phyloP scores from a whole-genome alignment of 2,113 vertebrate genomes.

The Mohoua ochrocephala region DNA sequence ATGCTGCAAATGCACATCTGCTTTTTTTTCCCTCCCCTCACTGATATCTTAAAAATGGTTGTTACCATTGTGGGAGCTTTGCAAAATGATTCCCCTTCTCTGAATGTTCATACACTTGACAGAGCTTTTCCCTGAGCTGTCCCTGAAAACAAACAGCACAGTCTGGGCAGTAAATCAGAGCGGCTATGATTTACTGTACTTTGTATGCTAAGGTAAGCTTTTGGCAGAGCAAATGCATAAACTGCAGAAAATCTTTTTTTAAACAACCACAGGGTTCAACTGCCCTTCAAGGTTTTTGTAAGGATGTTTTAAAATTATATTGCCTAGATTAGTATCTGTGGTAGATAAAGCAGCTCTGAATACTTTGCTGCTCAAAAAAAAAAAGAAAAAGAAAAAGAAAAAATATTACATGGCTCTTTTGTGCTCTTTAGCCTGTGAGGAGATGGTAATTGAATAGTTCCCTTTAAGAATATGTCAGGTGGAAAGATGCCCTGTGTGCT shows the following conservation, averaged over 20 bases:
- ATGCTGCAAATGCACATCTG: neutral
- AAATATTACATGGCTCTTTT: constrained; percentile 59
- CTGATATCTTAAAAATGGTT: neutral
- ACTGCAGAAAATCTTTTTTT: constrained; percentile 54
- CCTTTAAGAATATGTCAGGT: constrained; percentile 70
- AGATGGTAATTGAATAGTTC: constrained; percentile 72
- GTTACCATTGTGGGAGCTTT: neutral
- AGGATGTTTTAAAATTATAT: constrained; percentile 59
- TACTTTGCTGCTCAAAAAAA: constrained; percentile 33
- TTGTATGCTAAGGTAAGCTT: constrained; percentile 70
- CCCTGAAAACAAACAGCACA: constrained; percentile 41
- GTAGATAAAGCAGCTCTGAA: constrained; percentile 53
- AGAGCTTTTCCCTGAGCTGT: constrained; percentile 14
- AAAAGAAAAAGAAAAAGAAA: neutral
- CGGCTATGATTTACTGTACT: constrained; percentile 55
- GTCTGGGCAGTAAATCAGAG: constrained; percentile 57
- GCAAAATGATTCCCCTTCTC: neutral
- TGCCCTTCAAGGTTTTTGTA: constrained; percentile 54
- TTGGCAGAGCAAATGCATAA: constrained; percentile 65
- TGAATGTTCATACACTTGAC: neutral
- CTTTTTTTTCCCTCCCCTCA: neutral
- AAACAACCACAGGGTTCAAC: constrained; percentile 51
- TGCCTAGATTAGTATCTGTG: constrained; percentile 66
- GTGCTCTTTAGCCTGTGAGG: constrained; percentile 51
- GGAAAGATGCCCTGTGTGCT: constrained; percentile 69